Conservation (phyloP, 2,888 invertebrate species). For the Scaptomyza caliginosa region DNA sequence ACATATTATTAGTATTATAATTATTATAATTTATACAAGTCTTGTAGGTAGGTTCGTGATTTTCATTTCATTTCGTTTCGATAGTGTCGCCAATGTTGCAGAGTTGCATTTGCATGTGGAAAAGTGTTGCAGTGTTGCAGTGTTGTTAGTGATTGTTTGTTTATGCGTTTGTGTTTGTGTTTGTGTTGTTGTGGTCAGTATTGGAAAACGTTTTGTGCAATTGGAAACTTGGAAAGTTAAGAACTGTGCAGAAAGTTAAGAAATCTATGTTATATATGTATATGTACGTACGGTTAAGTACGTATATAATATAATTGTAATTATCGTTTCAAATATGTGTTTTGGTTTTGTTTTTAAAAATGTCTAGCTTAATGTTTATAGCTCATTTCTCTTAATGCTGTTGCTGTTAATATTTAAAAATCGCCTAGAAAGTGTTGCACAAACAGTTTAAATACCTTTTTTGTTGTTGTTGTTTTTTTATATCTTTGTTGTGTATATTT, state of each 20-base stretch:
- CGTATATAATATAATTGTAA: slow-evolving; percentile 40
- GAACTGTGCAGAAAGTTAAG: slow-evolving; percentile 69
- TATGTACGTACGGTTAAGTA: slow-evolving; percentile 20
- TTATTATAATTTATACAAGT: slow-evolving; percentile 79
- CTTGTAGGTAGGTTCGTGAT: slow-evolving; percentile 81
- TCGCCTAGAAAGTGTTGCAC: slow-evolving; percentile 67
- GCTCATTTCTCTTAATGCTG: slow-evolving; percentile 26
- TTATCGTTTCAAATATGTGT: slow-evolving; percentile 42
- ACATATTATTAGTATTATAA: slow-evolving; percentile 22
- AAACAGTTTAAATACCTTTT: slow-evolving; percentile 65
- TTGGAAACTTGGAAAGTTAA: slow-evolving; percentile 67
- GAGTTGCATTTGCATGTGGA: slow-evolving; percentile 41
- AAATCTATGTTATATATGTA: slow-evolving; percentile 28
- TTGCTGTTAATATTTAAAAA: slow-evolving; percentile 38
- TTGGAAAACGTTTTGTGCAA: slow-evolving; percentile 61
- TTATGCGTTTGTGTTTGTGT: slow-evolving; percentile 21
- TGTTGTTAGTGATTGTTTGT: slow-evolving; percentile 14
- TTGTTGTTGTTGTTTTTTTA: too few relatives aligned
- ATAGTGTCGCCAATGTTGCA: slow-evolving; percentile 57
- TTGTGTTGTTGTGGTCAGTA: slow-evolving; percentile 36
- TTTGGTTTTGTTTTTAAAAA: slow-evolving; percentile 34
- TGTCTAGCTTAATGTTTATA: slow-evolving; percentile 50
- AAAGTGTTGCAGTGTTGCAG: slow-evolving; percentile 41
- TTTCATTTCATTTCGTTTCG: slow-evolving; percentile 44
- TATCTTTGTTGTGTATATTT: slow-evolving; percentile 30